A percentile compares a stretch with the other conserved stretches of the same genome.
Conservation (phyloP, 2,797 vertebrate genomes). For the Megalops cyprinoides region DNA sequence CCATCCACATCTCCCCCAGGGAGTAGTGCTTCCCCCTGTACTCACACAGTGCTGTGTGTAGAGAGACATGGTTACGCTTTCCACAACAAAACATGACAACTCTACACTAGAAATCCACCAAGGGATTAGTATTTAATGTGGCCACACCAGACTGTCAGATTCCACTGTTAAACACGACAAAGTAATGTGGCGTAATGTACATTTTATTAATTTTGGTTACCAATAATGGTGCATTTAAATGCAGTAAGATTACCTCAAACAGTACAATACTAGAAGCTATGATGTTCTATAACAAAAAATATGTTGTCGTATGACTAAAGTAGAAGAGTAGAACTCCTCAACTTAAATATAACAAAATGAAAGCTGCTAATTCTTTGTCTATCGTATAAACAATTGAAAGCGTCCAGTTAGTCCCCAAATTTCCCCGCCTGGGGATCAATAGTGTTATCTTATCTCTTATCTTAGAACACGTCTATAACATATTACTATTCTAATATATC, state of each 20-base stretch:
- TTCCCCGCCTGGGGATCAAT: too few species aligned
- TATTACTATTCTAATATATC: too few species aligned
- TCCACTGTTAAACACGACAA: background rate
- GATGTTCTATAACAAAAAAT: background rate
- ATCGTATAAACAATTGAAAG: too few species aligned
- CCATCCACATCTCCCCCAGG: constrained; percentile 89
- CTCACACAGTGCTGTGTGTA: constrained; percentile 77
- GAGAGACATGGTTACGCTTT: background rate
- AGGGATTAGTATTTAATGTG: background rate
- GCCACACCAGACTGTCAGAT: background rate
- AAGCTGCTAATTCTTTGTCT: background rate
- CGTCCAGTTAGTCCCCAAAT: too few species aligned
- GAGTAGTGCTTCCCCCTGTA: constrained; percentile 79
- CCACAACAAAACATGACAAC: background rate
- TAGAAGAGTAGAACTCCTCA: background rate
- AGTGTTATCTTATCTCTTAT: too few species aligned
- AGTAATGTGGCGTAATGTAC: background rate
- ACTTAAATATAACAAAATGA: background rate
- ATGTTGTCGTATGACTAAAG: background rate
- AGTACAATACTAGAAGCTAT: background rate
- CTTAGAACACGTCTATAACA: too few species aligned
- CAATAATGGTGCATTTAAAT: background rate
- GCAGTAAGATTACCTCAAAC: background rate
- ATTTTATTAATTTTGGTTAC: background rate
- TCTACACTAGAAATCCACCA: background rate